Conservation (phyloP, 1,140 invertebrate species). For the Microplitis demolitor region DNA sequence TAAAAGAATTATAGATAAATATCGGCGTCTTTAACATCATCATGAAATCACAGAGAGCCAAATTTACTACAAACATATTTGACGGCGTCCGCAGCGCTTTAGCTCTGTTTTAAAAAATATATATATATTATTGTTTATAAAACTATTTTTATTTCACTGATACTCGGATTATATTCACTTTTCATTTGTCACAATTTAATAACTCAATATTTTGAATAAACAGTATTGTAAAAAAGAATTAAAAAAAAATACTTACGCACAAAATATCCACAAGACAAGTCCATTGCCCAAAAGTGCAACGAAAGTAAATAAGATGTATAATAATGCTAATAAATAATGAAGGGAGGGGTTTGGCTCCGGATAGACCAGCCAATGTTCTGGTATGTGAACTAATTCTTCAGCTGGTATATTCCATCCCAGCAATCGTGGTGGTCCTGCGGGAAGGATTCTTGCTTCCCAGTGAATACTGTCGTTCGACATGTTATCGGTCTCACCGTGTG, state of each 20-base stretch:
- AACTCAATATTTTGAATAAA: too few relatives aligned
- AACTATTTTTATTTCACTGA: too few relatives aligned
- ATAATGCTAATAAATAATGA: conserved; percentile 80
- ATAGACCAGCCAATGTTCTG: conserved; percentile 82
- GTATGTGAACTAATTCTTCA: conserved; percentile 76
- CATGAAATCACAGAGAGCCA: conserved; percentile 84
- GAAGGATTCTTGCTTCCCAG: conserved; percentile 52
- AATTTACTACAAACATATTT: conserved; percentile 87
- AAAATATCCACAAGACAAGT: conserved; percentile 88
- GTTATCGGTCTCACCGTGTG: conserved; percentile 40
- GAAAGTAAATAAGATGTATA: conserved; percentile 81
- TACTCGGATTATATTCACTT: not conserved
- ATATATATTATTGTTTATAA: not conserved
- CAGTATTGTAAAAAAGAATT: not conserved
- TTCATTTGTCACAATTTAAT: too few relatives aligned
- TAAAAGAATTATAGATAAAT: conserved; percentile 85
- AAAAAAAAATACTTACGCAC: conserved; percentile 65
- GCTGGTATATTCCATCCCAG: conserved; percentile 79
- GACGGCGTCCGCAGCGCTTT: conserved; percentile 85
- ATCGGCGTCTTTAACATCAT: conserved; percentile 88
- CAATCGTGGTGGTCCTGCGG: conserved; percentile 61
- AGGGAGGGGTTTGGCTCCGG: conserved; percentile 79
- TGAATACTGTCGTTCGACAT: conserved; percentile 52
- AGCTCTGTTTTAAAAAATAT: conserved; percentile 65
- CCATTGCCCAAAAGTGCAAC: conserved; percentile 82